Base-by-base conservation (phyloP, 2,888 invertebrate genomes). In the Scelioninae gen. 2 region DNA sequence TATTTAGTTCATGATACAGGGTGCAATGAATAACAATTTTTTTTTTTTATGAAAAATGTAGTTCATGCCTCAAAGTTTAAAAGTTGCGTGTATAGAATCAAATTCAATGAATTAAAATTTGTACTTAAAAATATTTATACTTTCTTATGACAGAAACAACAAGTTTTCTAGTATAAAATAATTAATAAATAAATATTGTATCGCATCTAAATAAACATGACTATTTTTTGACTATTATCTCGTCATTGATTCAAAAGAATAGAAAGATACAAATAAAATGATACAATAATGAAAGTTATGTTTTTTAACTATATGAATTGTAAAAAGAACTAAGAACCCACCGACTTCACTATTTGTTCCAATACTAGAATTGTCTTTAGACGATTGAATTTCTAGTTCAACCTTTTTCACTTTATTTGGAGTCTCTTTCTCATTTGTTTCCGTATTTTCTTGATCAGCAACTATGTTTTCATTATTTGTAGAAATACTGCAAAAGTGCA, bases 361-460 rank as follows among this genome's bases (percentile, higher is more conserved):
- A 68, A 85, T 85, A 84, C 85, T 85, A 77, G 87, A 87, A 75
- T 87, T 87, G 77, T 87, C 87, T 81, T 88, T 88, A 71, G 87
- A 86, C 82, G 90, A 89, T 81, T 90, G 89, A 86, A 92, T 92
- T 88, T 92, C 90, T 69, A 93, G 88, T 86, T 94, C 93, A 68
- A 93, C 92, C 77, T 93, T 91, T 83, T 93, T 93, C 79, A 93
- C 90, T 87, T 93, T 94, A 81, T 90, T 89, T 70, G 92, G 92
- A 61, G 92, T 92, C 81, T 91, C 91, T 58, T 88, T 87, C 77
- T 89, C 89, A 35, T 85, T 81, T 31, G 80, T 79, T 73, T 85
- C 86, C 15, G 81, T 80, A 68, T 82, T 82, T 65, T 86, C 82
- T 79, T 86, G 85, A 69, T 81, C 81, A 70, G 85, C 83, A 65